These are phyloP conservation scores for Chalcosyrphus nemorum DNA, from an alignment of 2,888 invertebrate genomes.

Conservation along the genomic window DNA sequence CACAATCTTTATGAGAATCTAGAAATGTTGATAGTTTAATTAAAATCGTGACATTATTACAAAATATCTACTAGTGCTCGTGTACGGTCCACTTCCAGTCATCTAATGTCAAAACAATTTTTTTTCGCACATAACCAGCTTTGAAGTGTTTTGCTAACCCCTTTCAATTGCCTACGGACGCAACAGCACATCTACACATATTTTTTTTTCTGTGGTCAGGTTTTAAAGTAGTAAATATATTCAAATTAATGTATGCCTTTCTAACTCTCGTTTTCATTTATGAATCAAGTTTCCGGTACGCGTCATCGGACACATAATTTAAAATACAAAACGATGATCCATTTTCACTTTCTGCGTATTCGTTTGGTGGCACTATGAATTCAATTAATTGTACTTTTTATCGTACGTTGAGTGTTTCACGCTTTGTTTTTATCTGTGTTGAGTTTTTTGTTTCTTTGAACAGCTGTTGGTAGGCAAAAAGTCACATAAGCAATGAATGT, in stretches of 20 bases:
- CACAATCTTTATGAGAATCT: neutral
- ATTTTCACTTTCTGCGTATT: slow-evolving; percentile 55
- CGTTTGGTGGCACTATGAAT: slow-evolving; percentile 11
- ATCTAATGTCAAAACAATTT: neutral
- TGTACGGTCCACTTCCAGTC: slow-evolving; percentile 2
- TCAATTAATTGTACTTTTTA: slow-evolving; percentile 21
- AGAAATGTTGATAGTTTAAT: neutral
- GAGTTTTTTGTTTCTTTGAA: slow-evolving; percentile 1
- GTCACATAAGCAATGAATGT: neutral
- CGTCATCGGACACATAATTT: slow-evolving; percentile 35
- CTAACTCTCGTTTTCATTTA: slow-evolving; percentile 51
- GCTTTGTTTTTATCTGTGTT: neutral
- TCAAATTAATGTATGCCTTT: slow-evolving; percentile 4
- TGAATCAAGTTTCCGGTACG: slow-evolving; percentile 48
- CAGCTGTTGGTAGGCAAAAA: neutral
- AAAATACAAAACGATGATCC: slow-evolving; percentile 1
- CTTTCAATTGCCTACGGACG: neutral
- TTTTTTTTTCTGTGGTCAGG: neutral
- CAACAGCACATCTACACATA: neutral
- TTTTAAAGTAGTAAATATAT: neutral
- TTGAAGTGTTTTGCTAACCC: slow-evolving; percentile 22
- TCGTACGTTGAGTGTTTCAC: neutral
- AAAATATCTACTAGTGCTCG: neutral
- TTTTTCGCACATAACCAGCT: slow-evolving; percentile 2
- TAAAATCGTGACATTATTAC: neutral